Conservation (phyloP, 2,113 vertebrate genomes). For the Cryptomyrus ogoouensis region DNA sequence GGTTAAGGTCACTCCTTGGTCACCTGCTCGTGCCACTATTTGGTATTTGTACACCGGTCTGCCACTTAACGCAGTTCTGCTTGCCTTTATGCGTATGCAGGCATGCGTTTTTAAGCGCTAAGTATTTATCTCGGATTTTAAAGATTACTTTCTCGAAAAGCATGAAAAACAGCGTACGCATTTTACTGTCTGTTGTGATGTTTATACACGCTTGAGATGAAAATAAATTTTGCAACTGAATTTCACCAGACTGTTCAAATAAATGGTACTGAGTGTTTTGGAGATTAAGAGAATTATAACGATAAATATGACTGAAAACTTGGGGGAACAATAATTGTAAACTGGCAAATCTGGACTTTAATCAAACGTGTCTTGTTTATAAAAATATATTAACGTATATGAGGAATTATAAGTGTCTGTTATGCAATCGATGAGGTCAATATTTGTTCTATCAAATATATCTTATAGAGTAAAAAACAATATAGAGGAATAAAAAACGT, state of each 20-base stretch:
- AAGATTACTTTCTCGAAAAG: too few relatives aligned
- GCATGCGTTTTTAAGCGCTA: not conserved
- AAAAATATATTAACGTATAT: not conserved
- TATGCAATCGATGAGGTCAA: not conserved
- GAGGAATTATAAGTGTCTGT: not conserved
- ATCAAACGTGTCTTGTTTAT: not conserved
- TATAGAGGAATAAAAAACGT: not conserved
- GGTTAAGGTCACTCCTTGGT: conserved; percentile 25
- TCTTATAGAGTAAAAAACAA: not conserved
- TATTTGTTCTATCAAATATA: not conserved
- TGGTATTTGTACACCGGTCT: conserved; percentile 5
- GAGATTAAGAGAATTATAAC: not conserved
- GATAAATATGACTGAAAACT: not conserved
- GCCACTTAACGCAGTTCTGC: not conserved
- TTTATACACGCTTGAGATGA: not conserved
- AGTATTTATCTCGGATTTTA: not conserved
- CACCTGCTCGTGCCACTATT: conserved; percentile 22
- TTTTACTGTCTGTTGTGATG: not conserved
- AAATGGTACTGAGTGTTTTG: not conserved
- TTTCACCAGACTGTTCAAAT: not conserved
- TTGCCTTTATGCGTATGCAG: not conserved
- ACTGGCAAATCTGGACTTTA: not conserved
- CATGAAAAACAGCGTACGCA: not conserved
- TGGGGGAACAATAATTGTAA: too few relatives aligned
- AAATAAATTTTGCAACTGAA: not conserved